A percentile compares a stretch with the other conserved stretches of the same genome.
Evolutionary conservation across 2,113 vertebrate genomes (phyloP).

Genomic region (Cyanoderma ruficeps): DNA sequence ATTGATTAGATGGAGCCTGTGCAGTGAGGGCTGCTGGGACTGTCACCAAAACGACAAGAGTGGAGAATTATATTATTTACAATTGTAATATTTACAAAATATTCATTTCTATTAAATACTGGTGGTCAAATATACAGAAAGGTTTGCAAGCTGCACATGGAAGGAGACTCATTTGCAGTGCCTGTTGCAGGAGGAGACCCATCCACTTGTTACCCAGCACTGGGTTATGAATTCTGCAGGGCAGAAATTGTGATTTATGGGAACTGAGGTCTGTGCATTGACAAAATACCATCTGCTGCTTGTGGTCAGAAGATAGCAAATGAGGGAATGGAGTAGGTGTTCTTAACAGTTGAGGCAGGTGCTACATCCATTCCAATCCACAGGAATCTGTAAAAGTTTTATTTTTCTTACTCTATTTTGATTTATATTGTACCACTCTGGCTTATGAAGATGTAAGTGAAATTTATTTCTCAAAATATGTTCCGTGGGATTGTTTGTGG

Average conservation of each 20-base stretch:
- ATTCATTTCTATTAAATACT: conserved; percentile 33
- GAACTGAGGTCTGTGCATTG: not conserved
- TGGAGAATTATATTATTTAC: not conserved
- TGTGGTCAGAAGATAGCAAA: not conserved
- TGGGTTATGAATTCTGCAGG: not conserved
- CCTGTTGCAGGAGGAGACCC: not conserved
- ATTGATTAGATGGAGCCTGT: conserved; percentile 60
- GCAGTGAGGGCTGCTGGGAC: conserved; percentile 23
- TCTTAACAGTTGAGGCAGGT: not conserved
- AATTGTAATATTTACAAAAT: conserved; percentile 30
- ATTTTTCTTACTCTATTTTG: not conserved
- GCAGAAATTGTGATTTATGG: not conserved
- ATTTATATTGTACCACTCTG: not conserved
- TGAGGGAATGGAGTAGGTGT: not conserved
- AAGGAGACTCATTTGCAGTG: not conserved
- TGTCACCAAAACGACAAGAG: not conserved
- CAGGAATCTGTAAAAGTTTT: not conserved
- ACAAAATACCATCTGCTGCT: not conserved
- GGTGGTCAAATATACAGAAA: not conserved
- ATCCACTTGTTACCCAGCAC: not conserved
- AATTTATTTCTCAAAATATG: conserved; percentile 6
- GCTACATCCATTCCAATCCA: not conserved
- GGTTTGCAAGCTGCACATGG: not conserved
- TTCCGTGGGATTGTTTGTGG: conserved; percentile 1
- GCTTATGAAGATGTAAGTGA: not conserved